Conservation (phyloP, 2,797 vertebrate genomes). For the Galagoides demidoff region DNA sequence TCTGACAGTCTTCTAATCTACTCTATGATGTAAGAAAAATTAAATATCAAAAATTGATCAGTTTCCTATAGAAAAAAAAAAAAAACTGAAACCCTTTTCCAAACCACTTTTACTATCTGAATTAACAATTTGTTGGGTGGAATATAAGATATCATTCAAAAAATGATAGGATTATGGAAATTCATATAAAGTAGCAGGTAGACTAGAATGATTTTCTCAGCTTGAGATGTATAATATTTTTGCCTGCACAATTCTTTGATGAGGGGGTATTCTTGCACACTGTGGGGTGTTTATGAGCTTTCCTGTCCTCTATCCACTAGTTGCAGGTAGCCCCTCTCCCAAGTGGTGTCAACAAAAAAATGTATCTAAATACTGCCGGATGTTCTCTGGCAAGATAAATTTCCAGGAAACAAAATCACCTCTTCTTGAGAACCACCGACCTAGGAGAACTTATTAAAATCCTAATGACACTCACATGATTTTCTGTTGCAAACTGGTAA, state of each 20-base stretch:
- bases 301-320: neutral
- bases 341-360: neutral
- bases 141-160: neutral
- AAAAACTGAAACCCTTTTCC: neutral
- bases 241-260: neutral
- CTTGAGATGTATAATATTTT: neutral
- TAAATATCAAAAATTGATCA: neutral
- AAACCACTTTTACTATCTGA: neutral
- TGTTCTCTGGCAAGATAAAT: neutral
- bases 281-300: neutral
- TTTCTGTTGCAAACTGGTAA: neutral
- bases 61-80: neutral
- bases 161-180: neutral
- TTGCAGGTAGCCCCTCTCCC: neutral
- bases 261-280: neutral
- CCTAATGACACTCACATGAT: neutral
- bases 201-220: neutral
- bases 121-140: neutral
- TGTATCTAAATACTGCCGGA: neutral
- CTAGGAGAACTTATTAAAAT: neutral
- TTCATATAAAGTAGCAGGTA: neutral
- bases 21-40: neutral
- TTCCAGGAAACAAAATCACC: neutral
- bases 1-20: neutral
- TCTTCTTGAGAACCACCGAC: neutral